Conservation (phyloP, 2,113 vertebrate species). For the Ochotona curzoniae region DNA sequence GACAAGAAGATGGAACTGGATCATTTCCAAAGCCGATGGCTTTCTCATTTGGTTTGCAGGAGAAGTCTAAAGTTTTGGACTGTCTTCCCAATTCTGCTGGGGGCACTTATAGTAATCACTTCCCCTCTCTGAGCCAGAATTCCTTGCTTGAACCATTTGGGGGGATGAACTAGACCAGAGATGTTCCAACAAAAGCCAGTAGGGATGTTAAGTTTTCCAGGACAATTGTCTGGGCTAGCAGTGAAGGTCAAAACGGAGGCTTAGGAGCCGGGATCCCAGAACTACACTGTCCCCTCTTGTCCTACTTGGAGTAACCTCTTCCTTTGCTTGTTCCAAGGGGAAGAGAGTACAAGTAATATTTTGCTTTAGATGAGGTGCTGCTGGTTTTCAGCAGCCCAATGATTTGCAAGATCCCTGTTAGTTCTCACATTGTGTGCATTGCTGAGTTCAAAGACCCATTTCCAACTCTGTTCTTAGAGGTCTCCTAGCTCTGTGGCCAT, state of each 20-base stretch:
- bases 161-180: background rate
- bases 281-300: background rate
- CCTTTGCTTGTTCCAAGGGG: background rate
- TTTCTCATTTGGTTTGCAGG: slow-evolving; percentile 11
- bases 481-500: background rate
- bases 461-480: background rate
- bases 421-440: background rate
- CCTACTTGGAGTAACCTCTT: background rate
- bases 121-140: background rate
- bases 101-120: background rate
- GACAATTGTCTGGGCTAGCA: background rate
- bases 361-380: slow-evolving; percentile 8
- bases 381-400: slow-evolving; percentile 7
- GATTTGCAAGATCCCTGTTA: background rate
- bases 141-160: background rate
- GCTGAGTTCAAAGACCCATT: background rate
- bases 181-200: background rate
- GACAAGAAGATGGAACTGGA: slow-evolving; percentile 10
- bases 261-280: too few species aligned
- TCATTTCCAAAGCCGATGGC: slow-evolving; percentile 34
- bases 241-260: background rate
- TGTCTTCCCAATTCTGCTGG: background rate
- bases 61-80: slow-evolving; percentile 33
- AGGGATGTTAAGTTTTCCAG: background rate
- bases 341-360: background rate